These are phyloP conservation scores for Cryptotis parvus DNA, from an alignment of 2,113 vertebrate species.

Conservation along the genomic window DNA sequence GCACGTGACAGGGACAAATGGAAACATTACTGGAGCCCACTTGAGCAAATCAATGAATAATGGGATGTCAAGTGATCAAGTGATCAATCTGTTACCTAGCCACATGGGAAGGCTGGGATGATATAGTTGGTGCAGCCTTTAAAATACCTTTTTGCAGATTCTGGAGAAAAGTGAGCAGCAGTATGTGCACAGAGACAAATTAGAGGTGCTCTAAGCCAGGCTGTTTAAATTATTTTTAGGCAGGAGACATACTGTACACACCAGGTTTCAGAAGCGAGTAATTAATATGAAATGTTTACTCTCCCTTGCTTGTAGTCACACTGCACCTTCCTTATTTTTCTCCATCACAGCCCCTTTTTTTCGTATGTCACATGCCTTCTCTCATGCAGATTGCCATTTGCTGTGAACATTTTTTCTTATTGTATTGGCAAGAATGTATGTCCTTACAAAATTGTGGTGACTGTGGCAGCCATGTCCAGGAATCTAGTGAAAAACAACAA, in stretches of 20 bases:
- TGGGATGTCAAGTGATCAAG: no score
- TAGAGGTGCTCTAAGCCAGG: constrained; percentile 74
- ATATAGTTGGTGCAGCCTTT: constrained; percentile 76
- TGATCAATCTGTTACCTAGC: constrained; percentile 31
- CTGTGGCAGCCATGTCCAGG: constrained; percentile 65
- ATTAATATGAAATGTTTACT: constrained; percentile 83
- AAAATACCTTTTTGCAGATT: constrained; percentile 74
- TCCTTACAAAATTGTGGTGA: constrained; percentile 69
- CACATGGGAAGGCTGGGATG: constrained; percentile 70
- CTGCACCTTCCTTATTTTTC: constrained; percentile 59
- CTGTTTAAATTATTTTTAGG: constrained; percentile 85
- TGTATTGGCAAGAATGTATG: constrained; percentile 63
- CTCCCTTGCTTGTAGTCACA: constrained; percentile 72
- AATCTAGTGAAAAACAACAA: constrained; percentile 64
- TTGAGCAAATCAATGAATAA: no score
- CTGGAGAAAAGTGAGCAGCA: constrained; percentile 80
- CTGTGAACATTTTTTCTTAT: constrained; percentile 78
- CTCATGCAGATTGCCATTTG: neutral
- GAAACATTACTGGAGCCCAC: no score
- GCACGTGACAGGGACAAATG: no score
- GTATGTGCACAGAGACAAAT: constrained; percentile 75
- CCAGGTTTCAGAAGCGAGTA: constrained; percentile 79
- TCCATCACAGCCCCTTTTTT: constrained; percentile 70
- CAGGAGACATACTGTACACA: constrained; percentile 84
- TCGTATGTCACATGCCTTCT: neutral